Evolutionary conservation across 53 echinoderm and acorn worm species (phyloP).

Genomic region (Holothuria scabra): DNA sequence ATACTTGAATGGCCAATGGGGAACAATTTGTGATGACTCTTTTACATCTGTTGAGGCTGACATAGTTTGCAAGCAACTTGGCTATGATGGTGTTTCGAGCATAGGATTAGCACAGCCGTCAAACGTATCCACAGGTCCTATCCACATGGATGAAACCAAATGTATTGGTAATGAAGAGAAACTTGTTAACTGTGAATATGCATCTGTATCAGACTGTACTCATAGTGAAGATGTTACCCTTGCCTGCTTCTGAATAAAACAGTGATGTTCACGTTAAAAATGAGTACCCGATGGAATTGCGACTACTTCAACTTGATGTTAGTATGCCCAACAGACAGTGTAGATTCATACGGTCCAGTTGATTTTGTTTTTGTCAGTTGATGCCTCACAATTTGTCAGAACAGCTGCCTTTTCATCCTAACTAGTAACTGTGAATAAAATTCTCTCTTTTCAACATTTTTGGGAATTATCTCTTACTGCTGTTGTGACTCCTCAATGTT

Average conservation of each 20-base stretch:
- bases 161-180: slow-evolving; percentile 61
- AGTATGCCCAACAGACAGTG: no score
- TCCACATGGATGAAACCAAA: slow-evolving; percentile 54
- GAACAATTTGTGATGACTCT: slow-evolving; percentile 63
- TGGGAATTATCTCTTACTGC: no score
- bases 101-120: slow-evolving; percentile 51
- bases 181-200: slow-evolving; percentile 56
- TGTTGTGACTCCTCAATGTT: no score
- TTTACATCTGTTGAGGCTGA: slow-evolving; percentile 58
- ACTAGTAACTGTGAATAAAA: no score
- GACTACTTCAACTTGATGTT: no score
- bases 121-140: slow-evolving; percentile 46
- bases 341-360: no score
- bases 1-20: slow-evolving; percentile 64
- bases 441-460: no score
- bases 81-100: slow-evolving; percentile 53
- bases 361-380: no score
- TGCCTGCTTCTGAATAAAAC: slow-evolving; percentile 27
- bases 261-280: no score
- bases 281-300: no score
- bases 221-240: slow-evolving; percentile 65
- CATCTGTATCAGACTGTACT: slow-evolving; percentile 46
- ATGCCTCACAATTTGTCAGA: no score
- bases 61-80: slow-evolving; percentile 67
- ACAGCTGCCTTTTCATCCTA: no score